Percentiles rank a stretch among this genome's conserved stretches.
These are phyloP conservation scores for Ambastaia sidthimunki DNA, from an alignment of 2,797 vertebrate species.

Conservation along the genomic window DNA sequence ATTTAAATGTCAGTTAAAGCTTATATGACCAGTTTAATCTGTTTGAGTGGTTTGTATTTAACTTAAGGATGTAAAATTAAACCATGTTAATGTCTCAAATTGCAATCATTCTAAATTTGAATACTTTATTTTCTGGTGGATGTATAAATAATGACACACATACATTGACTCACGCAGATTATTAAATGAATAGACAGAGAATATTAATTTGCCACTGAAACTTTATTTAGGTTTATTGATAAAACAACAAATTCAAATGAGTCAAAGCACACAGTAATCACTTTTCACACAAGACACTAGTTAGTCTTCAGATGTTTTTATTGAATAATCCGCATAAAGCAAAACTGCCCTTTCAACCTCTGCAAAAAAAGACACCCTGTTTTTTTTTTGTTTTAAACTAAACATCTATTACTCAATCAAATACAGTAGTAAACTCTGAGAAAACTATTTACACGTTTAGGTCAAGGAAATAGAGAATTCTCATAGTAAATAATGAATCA, in stretches of 20 bases:
- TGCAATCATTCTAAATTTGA: not conserved
- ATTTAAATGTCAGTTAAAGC: too few relatives aligned
- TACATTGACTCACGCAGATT: not conserved
- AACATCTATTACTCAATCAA: conserved; percentile 52
- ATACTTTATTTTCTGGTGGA: not conserved
- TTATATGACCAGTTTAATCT: too few relatives aligned
- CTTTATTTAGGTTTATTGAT: conserved; percentile 69
- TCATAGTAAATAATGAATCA: conserved; percentile 43
- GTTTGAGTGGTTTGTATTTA: too few relatives aligned
- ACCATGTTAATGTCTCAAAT: too few relatives aligned
- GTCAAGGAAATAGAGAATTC: conserved; percentile 25
- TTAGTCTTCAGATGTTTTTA: conserved; percentile 73
- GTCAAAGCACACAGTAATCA: conserved; percentile 64
- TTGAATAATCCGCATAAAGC: conserved; percentile 66
- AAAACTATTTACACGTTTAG: conserved; percentile 55
- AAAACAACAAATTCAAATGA: conserved; percentile 43
- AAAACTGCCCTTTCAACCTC: conserved; percentile 51
- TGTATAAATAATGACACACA: not conserved
- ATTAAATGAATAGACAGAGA: conserved; percentile 31
- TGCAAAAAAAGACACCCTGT: conserved; percentile 51
- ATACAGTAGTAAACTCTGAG: conserved; percentile 46
- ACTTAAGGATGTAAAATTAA: too few relatives aligned
- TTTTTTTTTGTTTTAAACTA: conserved; percentile 46
- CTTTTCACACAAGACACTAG: conserved; percentile 69
- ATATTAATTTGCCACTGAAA: conserved; percentile 54